Evolutionary conservation across 2,888 invertebrate genomes (phyloP), one percentile per base, ranked within the genome.

Genomic region (Scaptomyza reducta): DNA sequence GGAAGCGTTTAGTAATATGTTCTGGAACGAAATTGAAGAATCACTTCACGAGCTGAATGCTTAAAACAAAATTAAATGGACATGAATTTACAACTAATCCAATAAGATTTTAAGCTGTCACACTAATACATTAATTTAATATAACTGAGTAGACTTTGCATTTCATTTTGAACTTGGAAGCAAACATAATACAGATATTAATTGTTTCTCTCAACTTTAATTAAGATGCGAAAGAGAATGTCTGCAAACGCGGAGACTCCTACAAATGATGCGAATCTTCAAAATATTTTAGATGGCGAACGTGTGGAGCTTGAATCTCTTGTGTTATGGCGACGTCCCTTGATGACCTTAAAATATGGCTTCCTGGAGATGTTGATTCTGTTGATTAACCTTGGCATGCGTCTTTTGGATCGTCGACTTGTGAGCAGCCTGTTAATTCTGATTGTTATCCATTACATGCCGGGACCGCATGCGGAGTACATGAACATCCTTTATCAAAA

Each of bases 261-360:
- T 7, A 22, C 40, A 18, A 25, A 29, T 11, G 53, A 62, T 13
- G 31, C 11, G 10, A 45, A 66, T 4, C 9, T 49, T n/a, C 31
- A 35, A n/a, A 29, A 11, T 10, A 40, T 73, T 13, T 58, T 62
- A 38, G 91, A 92, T 54, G 87, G 88, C 58, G 93, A 93, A 57
- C 91, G 90, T 83, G 89, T 94, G 90, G 95, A 96, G 91, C 90
- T 94, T 83, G 91, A 94, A 91, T 85, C 92, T 64, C 89, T 97
- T 71, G 96, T 97, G 70, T 91, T 97, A 71, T 97, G 97, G 97
- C 94, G 95, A 87, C 94, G 94, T 83, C 97, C 98, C 3, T 79
- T 96, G 68, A 93, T 93, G 82, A 97, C 97, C 0, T 86, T 96
- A 50, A 95, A 96, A 89, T 97, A 96, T 92, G 96, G 96, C 92